Evolutionary conservation across 92 coral and sea anemone genomes (phyloP).

Genomic region (Porites evermanni): DNA sequence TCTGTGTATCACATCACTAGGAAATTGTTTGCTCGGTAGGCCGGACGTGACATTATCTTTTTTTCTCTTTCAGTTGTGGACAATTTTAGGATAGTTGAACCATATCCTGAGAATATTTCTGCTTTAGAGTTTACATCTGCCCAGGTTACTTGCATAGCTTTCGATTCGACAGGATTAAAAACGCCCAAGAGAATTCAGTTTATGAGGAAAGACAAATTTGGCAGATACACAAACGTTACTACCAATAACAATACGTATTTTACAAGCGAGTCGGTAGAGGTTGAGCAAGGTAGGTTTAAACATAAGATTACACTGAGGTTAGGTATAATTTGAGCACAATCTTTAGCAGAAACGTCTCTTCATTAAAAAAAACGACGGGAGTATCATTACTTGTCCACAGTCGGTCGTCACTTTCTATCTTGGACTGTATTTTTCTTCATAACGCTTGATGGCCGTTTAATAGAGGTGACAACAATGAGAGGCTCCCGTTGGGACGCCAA

Average conservation of each 20-base stretch:
- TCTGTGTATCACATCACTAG: too few relatives aligned
- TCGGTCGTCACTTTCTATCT: too few relatives aligned
- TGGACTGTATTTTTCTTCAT: too few relatives aligned
- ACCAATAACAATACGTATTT: constrained; percentile 31
- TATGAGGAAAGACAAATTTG: constrained; percentile 13
- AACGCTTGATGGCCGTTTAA: too few relatives aligned
- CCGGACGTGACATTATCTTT: too few relatives aligned
- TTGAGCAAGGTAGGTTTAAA: neutral
- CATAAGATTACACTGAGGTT: neutral
- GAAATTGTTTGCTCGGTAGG: too few relatives aligned
- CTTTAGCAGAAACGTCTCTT: too few relatives aligned
- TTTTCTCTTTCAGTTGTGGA: neutral
- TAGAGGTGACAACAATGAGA: too few relatives aligned
- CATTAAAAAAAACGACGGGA: too few relatives aligned
- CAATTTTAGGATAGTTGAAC: constrained; percentile 20
- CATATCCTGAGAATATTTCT: constrained; percentile 50
- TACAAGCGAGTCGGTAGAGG: neutral
- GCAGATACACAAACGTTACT: neutral
- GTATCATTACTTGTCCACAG: too few relatives aligned
- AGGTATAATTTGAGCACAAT: too few relatives aligned
- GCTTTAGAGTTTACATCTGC: constrained; percentile 44
- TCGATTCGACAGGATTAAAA: constrained; percentile 9
- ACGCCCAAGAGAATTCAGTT: constrained; percentile 28
- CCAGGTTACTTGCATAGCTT: constrained; percentile 48
- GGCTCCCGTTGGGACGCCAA: too few relatives aligned